A percentile compares a stretch with the other conserved stretches of the same genome.
These are phyloP conservation scores for Ictalurus punctatus DNA, from an alignment of 2,113 vertebrate species.

Conservation along the genomic window DNA sequence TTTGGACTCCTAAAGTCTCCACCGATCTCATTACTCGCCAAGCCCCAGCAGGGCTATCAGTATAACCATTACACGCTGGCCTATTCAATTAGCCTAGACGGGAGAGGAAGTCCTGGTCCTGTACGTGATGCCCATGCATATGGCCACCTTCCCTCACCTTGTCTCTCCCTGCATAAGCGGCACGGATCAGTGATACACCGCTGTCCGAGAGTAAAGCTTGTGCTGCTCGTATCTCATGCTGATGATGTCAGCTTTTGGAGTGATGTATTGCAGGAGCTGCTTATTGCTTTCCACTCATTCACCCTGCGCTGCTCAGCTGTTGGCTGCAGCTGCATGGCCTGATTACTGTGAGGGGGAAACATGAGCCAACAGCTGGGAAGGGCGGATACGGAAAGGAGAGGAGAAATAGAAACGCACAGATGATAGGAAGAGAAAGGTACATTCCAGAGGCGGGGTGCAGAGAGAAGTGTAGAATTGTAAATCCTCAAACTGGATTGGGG, in stretches of 20 bases:
- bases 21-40: conserved; percentile 65
- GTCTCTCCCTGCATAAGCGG: conserved; percentile 56
- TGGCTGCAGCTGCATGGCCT: conserved; percentile 58
- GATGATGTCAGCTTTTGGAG: conserved; percentile 38
- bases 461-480: neutral
- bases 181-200: neutral
- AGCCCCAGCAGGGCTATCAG: conserved; percentile 55
- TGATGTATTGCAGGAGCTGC: conserved; percentile 43
- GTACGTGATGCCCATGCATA: conserved; percentile 74
- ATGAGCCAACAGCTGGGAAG: conserved; percentile 34
- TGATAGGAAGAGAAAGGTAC: neutral
- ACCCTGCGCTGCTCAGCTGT: conserved; percentile 28
- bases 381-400: neutral
- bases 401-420: neutral
- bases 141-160: conserved; percentile 77
- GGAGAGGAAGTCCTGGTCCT: conserved; percentile 53
- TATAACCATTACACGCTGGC: conserved; percentile 56
- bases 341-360: conserved; percentile 51
- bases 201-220: conserved; percentile 22
- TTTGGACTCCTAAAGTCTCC: conserved; percentile 52
- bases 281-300: conserved; percentile 48
- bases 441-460: neutral
- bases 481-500: neutral
- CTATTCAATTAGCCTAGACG: conserved; percentile 53
- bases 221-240: conserved; percentile 38